Evolutionary conservation across 2,113 vertebrate genomes (phyloP).

Genomic region (Collichthys lucidus): DNA sequence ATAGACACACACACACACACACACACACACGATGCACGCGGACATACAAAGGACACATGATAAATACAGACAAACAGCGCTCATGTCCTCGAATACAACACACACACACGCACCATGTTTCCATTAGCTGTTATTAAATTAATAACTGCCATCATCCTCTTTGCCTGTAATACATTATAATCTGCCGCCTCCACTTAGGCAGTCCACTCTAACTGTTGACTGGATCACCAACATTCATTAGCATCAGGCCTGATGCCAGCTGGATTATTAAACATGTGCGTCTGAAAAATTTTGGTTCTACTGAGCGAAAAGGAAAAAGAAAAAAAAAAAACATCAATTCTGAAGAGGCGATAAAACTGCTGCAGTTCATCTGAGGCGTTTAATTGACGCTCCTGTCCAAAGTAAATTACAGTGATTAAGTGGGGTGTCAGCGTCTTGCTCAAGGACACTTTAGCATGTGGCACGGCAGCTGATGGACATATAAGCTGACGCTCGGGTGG

Average conservation of each 20-base stretch:
- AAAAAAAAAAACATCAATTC: conserved; percentile 40
- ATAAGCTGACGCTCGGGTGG: conserved; percentile 9
- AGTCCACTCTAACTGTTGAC: conserved; percentile 57
- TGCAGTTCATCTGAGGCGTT: conserved; percentile 48
- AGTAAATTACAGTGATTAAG: conserved; percentile 58
- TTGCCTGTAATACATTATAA: conserved; percentile 59
- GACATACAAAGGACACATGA: conserved; percentile 17
- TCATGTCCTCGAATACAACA: conserved; percentile 21
- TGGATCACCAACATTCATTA: conserved; percentile 48
- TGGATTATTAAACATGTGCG: conserved; percentile 58
- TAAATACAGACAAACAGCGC: neutral
- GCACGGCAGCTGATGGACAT: conserved; percentile 16
- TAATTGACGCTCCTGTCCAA: conserved; percentile 48
- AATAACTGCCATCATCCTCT: conserved; percentile 69
- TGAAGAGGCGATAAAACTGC: conserved; percentile 38
- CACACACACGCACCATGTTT: conserved; percentile 49
- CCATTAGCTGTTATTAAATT: conserved; percentile 69
- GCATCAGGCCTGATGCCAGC: conserved; percentile 31
- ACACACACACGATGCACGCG: conserved; percentile 1
- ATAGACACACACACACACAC: conserved; percentile 23
- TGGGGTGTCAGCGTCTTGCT: conserved; percentile 39
- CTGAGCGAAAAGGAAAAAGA: too few relatives aligned
- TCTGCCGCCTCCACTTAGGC: conserved; percentile 57
- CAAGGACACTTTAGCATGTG: conserved; percentile 31
- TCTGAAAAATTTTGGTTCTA: conserved; percentile 27